Evolutionary conservation across 1,140 invertebrate genomes (phyloP).

Genomic region (Lasioglossum baleicum): DNA sequence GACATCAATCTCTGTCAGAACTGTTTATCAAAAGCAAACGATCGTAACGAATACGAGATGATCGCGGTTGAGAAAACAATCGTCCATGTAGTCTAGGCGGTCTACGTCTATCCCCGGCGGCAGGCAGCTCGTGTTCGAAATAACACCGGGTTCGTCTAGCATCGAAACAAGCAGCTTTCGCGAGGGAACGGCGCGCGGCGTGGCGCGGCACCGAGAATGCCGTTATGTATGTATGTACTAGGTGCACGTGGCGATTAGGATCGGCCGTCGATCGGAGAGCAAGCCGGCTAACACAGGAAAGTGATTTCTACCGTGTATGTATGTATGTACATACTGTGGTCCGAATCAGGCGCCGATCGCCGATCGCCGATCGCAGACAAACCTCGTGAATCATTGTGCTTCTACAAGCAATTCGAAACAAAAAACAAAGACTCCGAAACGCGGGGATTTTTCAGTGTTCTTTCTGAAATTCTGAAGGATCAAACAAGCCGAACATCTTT

Average conservation of each 20-base stretch:
- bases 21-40: background rate
- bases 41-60: background rate
- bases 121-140: background rate
- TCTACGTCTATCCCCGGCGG: background rate
- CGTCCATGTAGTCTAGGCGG: background rate
- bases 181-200: conserved; percentile 2
- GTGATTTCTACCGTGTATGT: conserved; percentile 3
- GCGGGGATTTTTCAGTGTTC: too few species aligned
- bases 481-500: too few species aligned
- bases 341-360: background rate
- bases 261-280: background rate
- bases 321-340: background rate
- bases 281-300: background rate
- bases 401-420: too few species aligned
- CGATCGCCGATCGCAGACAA: background rate
- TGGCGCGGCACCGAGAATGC: conserved; percentile 7
- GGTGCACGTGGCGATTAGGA: conserved; percentile 23
- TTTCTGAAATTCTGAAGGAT: too few species aligned
- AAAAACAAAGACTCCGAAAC: too few species aligned
- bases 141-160: conserved; percentile 2
- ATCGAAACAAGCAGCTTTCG: conserved; percentile 23
- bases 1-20: too few species aligned
- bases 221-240: conserved; percentile 5
- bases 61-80: conserved; percentile 13
- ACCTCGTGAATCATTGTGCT: background rate